phyloP scores from a whole-genome alignment of 2,888 invertebrate species.

The Chrysolina americana region DNA sequence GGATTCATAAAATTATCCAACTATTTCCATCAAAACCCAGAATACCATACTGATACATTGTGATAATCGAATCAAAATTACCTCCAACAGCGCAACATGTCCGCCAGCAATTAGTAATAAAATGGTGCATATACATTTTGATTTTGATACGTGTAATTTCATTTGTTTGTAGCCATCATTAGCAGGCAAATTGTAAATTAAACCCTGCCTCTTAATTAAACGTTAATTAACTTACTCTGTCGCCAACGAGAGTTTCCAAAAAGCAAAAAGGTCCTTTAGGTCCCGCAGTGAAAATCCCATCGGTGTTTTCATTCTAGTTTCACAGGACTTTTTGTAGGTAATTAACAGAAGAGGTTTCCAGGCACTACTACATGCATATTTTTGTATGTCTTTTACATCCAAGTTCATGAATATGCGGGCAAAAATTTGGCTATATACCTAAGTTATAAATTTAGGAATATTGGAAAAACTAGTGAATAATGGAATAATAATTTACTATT shows the following conservation, averaged over 20 bases:
- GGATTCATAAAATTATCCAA: neutral
- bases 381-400: neutral
- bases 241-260: conserved; percentile 2
- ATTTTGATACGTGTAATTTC: conserved; percentile 19
- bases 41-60: neutral
- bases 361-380: neutral
- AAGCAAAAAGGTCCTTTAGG: neutral
- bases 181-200: conserved; percentile 22
- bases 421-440: too few relatives aligned
- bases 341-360: neutral
- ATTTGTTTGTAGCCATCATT: conserved; percentile 16
- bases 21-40: neutral
- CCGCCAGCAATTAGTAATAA: conserved; percentile 13
- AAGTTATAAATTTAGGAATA: too few relatives aligned
- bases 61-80: conserved; percentile 21
- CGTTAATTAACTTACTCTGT: conserved; percentile 23
- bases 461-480: too few relatives aligned
- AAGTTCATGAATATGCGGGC: neutral
- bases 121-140: conserved; percentile 3
- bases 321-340: neutral
- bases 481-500: too few relatives aligned
- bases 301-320: neutral
- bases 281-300: neutral
- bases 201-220: conserved; percentile 11
- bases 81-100: neutral